A percentile compares a stretch with the other conserved stretches of the same genome.
These are phyloP conservation scores for Paedocypris micromegethes DNA, from an alignment of 2,797 vertebrate species.

Conservation along the genomic window DNA sequence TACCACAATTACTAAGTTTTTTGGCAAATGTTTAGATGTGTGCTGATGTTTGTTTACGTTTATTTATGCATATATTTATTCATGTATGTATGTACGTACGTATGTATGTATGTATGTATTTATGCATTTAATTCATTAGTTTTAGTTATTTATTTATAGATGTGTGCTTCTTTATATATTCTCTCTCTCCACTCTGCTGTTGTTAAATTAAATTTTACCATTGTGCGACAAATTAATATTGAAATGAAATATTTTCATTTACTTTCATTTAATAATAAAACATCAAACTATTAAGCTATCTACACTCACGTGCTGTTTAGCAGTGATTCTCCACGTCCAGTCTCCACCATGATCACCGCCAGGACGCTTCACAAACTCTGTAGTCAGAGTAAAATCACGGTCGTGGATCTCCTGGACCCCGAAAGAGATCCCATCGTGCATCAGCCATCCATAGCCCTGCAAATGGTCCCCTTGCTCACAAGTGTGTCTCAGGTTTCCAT, in stretches of 20 bases:
- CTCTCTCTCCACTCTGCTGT: no score
- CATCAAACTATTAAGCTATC: neutral
- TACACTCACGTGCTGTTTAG: conserved; percentile 73
- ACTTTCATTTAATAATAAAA: neutral
- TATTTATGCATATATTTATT: no score
- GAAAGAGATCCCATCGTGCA: conserved; percentile 87
- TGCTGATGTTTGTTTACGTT: no score
- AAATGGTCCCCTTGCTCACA: conserved; percentile 84
- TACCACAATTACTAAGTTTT: no score
- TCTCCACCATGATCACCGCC: conserved; percentile 90
- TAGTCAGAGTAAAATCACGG: conserved; percentile 73
- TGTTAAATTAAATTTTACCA: no score
- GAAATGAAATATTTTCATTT: neutral
- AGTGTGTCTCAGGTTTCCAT: conserved; percentile 79
- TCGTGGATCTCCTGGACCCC: conserved; percentile 87
- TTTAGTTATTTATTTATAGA: no score
- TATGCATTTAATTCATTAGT: no score
- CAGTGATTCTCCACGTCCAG: conserved; percentile 92
- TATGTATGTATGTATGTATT: no score
- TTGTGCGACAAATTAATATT: neutral
- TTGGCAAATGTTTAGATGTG: no score
- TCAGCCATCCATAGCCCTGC: conserved; percentile 83
- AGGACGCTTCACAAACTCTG: conserved; percentile 83
- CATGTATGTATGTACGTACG: no score
- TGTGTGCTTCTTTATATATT: no score